These are phyloP conservation scores for Diadumene lineata DNA, from an alignment of 92 coral and sea anemone species.

Conservation along the genomic window DNA sequence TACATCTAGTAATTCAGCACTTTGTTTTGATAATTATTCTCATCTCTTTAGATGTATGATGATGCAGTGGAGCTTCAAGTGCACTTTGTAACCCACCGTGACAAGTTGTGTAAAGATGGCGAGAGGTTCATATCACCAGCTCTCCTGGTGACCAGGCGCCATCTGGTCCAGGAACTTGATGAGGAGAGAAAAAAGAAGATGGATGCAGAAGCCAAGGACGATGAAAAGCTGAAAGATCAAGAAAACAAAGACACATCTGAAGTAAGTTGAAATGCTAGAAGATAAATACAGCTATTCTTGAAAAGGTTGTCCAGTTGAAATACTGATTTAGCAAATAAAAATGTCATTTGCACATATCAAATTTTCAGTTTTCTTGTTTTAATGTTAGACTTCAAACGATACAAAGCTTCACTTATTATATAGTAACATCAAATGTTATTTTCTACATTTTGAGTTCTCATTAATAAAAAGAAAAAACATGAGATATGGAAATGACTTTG, in stretches of 20 bases:
- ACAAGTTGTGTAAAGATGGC: slow-evolving; percentile 94
- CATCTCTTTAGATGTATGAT: slow-evolving; percentile 67
- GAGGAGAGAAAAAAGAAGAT: slow-evolving; percentile 87
- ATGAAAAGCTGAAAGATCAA: slow-evolving; percentile 49
- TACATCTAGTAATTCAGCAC: not conserved
- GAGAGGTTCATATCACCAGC: slow-evolving; percentile 99
- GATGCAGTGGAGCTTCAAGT: slow-evolving; percentile 91
- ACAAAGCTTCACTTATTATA: no score
- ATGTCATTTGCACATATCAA: no score
- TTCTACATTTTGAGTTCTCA: no score
- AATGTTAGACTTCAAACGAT: no score
- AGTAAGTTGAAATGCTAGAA: not conserved
- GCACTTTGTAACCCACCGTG: slow-evolving; percentile 79
- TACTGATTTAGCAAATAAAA: no score
- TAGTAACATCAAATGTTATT: no score
- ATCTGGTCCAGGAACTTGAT: slow-evolving; percentile 75
- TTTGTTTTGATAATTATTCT: not conserved
- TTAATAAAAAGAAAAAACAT: no score
- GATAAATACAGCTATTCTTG: not conserved
- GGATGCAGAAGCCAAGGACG: slow-evolving; percentile 74
- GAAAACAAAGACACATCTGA: slow-evolving; percentile 46
- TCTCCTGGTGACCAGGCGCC: slow-evolving; percentile 81
- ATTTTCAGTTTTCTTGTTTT: no score
- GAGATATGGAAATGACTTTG: no score
- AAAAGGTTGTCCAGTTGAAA: no score